Evolutionary conservation across 2,797 vertebrate species (phyloP).

Genomic region (Thamnophis elegans): DNA sequence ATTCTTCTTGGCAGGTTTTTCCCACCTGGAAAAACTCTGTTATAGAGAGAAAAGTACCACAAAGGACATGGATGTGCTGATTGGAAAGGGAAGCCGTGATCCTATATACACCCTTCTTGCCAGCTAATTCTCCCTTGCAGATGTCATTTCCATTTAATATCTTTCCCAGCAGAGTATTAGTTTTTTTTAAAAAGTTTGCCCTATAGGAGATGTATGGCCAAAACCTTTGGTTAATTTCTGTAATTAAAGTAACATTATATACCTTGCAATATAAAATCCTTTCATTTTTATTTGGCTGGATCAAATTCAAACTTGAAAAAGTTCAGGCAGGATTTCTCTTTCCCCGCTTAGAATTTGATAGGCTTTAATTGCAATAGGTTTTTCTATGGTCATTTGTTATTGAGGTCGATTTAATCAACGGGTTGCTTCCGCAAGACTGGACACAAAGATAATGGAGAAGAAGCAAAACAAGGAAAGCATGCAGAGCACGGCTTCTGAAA

Average conservation of each 20-base stretch:
- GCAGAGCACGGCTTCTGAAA: neutral
- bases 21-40: neutral
- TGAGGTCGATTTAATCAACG: conserved; percentile 75
- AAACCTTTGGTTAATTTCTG: conserved; percentile 56
- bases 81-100: neutral
- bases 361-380: conserved; percentile 70
- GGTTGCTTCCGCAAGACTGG: conserved; percentile 80
- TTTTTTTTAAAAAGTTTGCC: conserved; percentile 15
- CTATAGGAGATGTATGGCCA: conserved; percentile 33
- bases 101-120: neutral
- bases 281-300: conserved; percentile 64
- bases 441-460: conserved; percentile 68
- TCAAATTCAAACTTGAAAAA: conserved; percentile 75
- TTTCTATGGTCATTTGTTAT: conserved; percentile 70
- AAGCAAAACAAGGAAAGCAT: conserved; percentile 43
- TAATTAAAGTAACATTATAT: conserved; percentile 65
- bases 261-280: conserved; percentile 66
- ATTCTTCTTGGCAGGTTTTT: neutral
- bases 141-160: neutral
- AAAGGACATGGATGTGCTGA: neutral
- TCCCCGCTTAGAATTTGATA: conserved; percentile 65
- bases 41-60: neutral
- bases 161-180: neutral
- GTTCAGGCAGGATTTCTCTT: conserved; percentile 75
- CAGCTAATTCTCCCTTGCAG: neutral